These are phyloP conservation scores for Lepidocyrtinus sp. DNA, from an alignment of 2,888 invertebrate genomes.

Conservation along the genomic window DNA sequence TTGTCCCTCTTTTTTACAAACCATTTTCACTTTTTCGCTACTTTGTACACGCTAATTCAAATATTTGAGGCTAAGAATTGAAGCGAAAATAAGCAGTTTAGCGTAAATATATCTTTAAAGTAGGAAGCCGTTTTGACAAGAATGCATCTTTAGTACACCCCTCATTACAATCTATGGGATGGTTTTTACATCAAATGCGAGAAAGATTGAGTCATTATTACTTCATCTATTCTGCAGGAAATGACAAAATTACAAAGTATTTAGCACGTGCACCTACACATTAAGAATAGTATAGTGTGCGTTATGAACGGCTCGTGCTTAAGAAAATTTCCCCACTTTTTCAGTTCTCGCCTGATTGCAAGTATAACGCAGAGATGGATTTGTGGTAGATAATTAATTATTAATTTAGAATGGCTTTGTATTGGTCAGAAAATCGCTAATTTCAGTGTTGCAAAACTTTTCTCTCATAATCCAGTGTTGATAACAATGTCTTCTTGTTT, in stretches of 20 bases:
- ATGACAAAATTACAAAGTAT: constrained; percentile 12
- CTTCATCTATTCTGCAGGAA: constrained; percentile 8
- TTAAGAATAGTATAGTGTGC: background rate
- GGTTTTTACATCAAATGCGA: too few relatives aligned
- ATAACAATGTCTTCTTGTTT: too few relatives aligned
- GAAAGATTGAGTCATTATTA: constrained; percentile 10
- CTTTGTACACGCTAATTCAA: constrained; percentile 1
- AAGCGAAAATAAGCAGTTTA: background rate
- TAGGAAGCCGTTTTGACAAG: background rate
- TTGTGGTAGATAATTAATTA: too few relatives aligned
- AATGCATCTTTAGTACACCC: too few relatives aligned
- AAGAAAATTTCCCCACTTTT: constrained; percentile 7
- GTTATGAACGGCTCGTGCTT: background rate
- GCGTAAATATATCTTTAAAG: background rate
- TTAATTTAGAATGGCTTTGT: too few relatives aligned
- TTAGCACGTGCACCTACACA: too few relatives aligned
- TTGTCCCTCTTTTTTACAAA: background rate
- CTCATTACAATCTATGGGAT: too few relatives aligned
- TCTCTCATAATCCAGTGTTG: too few relatives aligned
- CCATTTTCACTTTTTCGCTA: constrained; percentile 4
- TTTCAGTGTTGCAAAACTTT: too few relatives aligned
- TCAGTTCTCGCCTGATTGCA: background rate
- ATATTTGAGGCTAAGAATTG: background rate
- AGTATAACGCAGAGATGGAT: too few relatives aligned
- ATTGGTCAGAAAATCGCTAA: too few relatives aligned